A percentile compares a stretch with the other conserved stretches of the same genome.
These are phyloP conservation scores for Tragelaphus strepsiceros DNA, from an alignment of 2,113 vertebrate genomes.

Conservation along the genomic window DNA sequence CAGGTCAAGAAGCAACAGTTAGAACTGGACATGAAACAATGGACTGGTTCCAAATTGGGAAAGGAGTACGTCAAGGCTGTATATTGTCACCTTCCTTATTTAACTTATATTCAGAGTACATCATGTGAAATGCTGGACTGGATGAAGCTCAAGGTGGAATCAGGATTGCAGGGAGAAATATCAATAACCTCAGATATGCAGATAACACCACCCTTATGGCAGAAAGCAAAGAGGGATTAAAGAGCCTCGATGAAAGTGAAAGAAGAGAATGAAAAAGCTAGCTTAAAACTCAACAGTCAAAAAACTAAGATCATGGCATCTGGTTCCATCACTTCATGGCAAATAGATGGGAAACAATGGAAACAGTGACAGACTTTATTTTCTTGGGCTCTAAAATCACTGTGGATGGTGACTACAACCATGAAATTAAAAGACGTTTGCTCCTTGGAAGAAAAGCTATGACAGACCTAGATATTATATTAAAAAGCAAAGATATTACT, in stretches of 20 bases:
- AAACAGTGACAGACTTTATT: neutral
- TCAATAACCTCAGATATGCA: neutral
- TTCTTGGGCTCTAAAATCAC: neutral
- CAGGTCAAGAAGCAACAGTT: neutral
- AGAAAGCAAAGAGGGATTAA: neutral
- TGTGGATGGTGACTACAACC: neutral
- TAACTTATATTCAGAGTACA: neutral
- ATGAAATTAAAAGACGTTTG: neutral
- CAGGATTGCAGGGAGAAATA: neutral
- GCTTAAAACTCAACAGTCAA: neutral
- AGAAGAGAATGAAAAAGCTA: neutral
- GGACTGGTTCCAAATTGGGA: neutral
- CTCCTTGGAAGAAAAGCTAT: neutral
- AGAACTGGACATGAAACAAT: neutral
- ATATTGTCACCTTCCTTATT: neutral
- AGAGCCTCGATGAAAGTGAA: neutral
- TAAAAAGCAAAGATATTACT: neutral
- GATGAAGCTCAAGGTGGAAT: neutral
- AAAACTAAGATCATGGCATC: neutral
- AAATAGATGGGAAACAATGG: neutral
- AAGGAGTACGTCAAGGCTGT: neutral
- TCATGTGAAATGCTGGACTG: neutral
- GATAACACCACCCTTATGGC: neutral
- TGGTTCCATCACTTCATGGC: neutral
- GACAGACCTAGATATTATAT: neutral